Conservation (phyloP, 1,140 invertebrate genomes). For the Orchesella cincta region DNA sequence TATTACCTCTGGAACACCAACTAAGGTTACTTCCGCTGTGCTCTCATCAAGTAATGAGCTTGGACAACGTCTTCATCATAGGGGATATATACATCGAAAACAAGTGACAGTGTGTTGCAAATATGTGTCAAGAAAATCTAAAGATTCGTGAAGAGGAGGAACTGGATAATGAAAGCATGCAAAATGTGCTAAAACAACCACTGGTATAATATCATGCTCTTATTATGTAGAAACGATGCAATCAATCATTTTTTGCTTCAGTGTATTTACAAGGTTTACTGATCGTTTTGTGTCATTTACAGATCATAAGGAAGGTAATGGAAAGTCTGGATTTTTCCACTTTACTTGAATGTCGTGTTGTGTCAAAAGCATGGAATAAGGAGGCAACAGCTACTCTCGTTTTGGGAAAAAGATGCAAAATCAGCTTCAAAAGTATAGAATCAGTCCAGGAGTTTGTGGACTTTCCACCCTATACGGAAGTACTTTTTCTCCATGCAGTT, state of each 20-base stretch:
- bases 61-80: no score
- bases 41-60: no score
- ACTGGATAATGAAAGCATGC: constrained; percentile 19
- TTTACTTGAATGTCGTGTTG: not conserved
- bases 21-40: no score
- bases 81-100: no score
- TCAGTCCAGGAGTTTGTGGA: not conserved
- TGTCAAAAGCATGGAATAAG: constrained; percentile 9
- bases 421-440: not conserved
- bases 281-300: not conserved
- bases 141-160: constrained; percentile 20
- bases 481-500: not conserved
- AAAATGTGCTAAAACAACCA: constrained; percentile 15
- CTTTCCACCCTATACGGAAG: not conserved
- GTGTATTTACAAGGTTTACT: not conserved
- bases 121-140: not conserved
- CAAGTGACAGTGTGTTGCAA: no score
- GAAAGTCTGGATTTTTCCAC: constrained; percentile 15
- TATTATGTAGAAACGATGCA: no score
- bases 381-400: not conserved
- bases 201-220: not conserved
- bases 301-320: constrained; percentile 9
- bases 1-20: no score
- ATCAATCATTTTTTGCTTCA: no score
- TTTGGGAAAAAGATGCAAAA: not conserved